These are phyloP conservation scores for Ploceus nigricollis DNA, from an alignment of 2,113 vertebrate genomes.

Conservation along the genomic window DNA sequence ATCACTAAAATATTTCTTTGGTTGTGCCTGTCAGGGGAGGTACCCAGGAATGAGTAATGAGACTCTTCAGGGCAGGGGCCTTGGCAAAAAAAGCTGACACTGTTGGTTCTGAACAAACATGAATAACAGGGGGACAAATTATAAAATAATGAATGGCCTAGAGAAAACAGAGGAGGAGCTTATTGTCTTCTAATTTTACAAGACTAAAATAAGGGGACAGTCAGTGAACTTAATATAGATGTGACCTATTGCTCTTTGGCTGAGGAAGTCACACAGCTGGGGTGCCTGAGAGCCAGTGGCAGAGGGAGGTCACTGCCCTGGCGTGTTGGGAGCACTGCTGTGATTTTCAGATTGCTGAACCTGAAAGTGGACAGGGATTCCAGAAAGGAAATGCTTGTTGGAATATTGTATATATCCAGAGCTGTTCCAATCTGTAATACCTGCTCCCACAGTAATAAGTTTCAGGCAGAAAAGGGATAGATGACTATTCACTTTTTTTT, in stretches of 20 bases:
- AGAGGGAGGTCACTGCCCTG: conserved; percentile 2
- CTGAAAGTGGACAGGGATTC: background rate
- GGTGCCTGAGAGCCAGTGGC: background rate
- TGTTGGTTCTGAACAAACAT: background rate
- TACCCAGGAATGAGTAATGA: background rate
- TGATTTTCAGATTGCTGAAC: background rate
- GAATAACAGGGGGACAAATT: background rate
- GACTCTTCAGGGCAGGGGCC: background rate
- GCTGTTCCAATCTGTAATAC: background rate
- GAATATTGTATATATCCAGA: background rate
- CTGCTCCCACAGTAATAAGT: background rate
- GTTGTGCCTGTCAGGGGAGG: background rate
- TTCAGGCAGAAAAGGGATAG: background rate
- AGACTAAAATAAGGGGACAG: conserved; percentile 13
- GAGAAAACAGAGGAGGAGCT: conserved; percentile 40
- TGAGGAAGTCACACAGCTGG: conserved; percentile 43
- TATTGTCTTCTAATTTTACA: conserved; percentile 13
- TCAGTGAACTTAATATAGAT: conserved; percentile 38
- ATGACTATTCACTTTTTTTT: background rate
- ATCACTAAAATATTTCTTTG: background rate
- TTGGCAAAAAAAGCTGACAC: background rate
- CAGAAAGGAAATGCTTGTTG: background rate
- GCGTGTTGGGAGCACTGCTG: background rate
- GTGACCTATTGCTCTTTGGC: conserved; percentile 50
- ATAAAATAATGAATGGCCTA: conserved; percentile 36